Percentiles rank a stretch among this genome's conserved stretches.
Evolutionary conservation across 2,888 invertebrate species (phyloP).

Genomic region (Busseola fusca): DNA sequence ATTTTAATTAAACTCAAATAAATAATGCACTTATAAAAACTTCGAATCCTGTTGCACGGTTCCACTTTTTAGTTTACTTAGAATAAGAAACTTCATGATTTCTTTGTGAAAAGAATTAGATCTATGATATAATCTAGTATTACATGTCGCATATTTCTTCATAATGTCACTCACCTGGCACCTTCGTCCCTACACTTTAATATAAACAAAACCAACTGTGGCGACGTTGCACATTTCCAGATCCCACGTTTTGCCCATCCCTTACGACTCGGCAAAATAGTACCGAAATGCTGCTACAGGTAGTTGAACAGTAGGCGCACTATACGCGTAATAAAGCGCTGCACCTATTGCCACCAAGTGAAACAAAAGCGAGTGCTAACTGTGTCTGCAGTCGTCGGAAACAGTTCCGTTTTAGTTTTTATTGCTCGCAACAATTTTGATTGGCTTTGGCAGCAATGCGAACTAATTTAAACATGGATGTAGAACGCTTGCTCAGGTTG

Average conservation of each 20-base stretch:
- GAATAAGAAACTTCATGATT: neutral
- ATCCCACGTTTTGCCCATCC: slow-evolving; percentile 44
- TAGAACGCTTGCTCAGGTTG: neutral
- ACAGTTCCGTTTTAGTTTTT: slow-evolving; percentile 26
- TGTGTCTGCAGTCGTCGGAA: slow-evolving; percentile 13
- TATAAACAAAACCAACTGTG: slow-evolving; percentile 30
- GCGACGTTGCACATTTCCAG: slow-evolving; percentile 47
- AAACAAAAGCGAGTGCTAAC: slow-evolving; percentile 41
- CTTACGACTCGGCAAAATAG: slow-evolving; percentile 25
- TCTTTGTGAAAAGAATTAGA: neutral
- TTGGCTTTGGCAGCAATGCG: slow-evolving; percentile 24
- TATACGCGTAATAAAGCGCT: slow-evolving; percentile 13
- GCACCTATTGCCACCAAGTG: slow-evolving; percentile 12
- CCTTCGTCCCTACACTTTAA: slow-evolving; percentile 5
- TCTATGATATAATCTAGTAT: neutral
- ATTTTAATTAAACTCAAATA: neutral
- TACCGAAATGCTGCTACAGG: slow-evolving; percentile 14
- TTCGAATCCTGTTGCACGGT: neutral
- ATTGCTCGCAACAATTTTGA: slow-evolving; percentile 23
- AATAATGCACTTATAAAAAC: neutral
- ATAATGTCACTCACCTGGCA: neutral
- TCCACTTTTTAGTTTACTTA: neutral
- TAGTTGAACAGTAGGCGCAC: slow-evolving; percentile 24
- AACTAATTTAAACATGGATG: slow-evolving; percentile 31
- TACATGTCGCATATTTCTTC: neutral